phyloP scores from a whole-genome alignment of 2,797 vertebrate species.

The Platalea minor region DNA sequence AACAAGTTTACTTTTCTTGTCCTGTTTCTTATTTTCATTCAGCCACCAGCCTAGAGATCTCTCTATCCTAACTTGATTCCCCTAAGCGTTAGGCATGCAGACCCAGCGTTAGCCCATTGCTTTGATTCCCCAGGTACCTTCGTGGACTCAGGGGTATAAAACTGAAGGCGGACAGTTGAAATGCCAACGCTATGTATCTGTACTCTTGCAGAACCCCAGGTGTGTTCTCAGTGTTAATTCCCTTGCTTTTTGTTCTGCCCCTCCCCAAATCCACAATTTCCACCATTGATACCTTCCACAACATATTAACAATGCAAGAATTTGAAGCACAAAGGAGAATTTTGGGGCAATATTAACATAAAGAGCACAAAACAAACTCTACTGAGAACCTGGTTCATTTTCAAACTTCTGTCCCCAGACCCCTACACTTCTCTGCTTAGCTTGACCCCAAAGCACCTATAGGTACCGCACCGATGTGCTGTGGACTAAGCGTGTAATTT shows the following conservation, averaged over 20 bases:
- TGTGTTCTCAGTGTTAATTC: neutral
- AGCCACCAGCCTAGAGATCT: neutral
- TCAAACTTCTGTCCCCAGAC: neutral
- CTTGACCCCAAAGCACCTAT: neutral
- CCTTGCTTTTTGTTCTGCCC: neutral
- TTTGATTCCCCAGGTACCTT: neutral
- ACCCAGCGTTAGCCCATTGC: neutral
- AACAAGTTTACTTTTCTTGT: neutral
- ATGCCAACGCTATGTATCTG: neutral
- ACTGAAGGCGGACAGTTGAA: neutral
- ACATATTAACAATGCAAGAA: neutral
- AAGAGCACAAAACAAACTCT: neutral
- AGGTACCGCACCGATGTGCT: neutral
- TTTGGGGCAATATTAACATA: neutral
- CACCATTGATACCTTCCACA: neutral
- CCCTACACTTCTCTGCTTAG: neutral
- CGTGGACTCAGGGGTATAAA: fast-evolving
- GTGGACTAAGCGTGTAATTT: neutral
- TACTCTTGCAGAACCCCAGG: neutral
- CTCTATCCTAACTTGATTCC: neutral
- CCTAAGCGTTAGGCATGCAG: fast-evolving
- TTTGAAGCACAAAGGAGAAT: neutral
- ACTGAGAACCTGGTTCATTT: neutral
- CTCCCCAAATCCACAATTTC: neutral
- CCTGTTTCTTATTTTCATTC: neutral